Evolutionary conservation across 2,888 invertebrate genomes (phyloP), one percentile per base, ranked within the genome.

Genomic region (Melitaea athalia): DNA sequence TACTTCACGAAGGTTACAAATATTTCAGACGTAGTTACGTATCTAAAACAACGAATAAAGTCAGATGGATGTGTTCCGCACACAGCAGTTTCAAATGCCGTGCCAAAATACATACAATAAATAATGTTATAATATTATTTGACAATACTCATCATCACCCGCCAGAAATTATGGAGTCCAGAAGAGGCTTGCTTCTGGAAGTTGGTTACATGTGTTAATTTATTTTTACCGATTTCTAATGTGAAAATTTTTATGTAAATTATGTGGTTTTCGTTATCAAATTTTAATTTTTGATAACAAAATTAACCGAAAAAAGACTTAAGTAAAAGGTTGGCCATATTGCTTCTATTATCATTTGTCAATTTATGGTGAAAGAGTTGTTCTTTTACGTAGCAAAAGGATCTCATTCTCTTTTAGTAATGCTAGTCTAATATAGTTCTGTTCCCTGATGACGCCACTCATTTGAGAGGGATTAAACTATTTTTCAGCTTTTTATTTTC

Each of bases 11-110:
- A 7, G 76, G 78, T 0, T 81, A 75, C 70, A 80, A 75, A 7
- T 83, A 78, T 60, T 76, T 72, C n/a, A 49, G 6, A 49, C 14
- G 47, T 1, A 49, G 47, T 14, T 49, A 49, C 6, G 14, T 49
- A 49, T n/a, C 47, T n/a, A 49, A 49, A 49, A 49, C 47, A 49
- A n/a, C n/a, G 2, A 49, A 11, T 12, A 6, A 77, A 75, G 53
- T 66, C 59, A 70, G 71, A 31, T 81, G 80, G 80, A 70, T 77
- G 14, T 81, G 79, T 63, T 73, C 74, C 0, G 62, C 69, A 12
- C 73, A 76, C 5, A 64, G 64, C 4, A 50, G 57, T 3, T 70
- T 24, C 12, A 64, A 67, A 4, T 79, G 78, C 31, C 72, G 71
- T 7, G 76, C 78, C 0, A 72, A 71, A 10, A 66, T 77, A 0